A percentile compares a stretch with the other conserved stretches of the same genome.
Evolutionary conservation across 2,797 vertebrate genomes (phyloP).

Genomic region (Pitangus sulphuratus): DNA sequence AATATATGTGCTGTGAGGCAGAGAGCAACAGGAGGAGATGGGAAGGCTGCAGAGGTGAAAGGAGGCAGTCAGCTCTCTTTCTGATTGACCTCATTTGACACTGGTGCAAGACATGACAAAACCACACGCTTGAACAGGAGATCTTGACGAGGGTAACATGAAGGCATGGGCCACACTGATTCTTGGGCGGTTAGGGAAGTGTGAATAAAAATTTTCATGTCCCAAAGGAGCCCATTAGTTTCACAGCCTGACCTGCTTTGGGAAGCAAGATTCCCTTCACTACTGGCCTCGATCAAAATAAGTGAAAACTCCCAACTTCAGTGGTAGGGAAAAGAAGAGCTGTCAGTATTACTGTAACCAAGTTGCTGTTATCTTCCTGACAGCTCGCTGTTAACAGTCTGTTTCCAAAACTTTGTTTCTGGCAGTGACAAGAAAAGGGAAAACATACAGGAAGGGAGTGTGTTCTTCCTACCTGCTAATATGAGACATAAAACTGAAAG

Average conservation of each 20-base stretch:
- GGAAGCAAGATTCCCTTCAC: neutral
- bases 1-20: neutral
- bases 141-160: neutral
- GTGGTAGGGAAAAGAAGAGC: slow-evolving; percentile 3
- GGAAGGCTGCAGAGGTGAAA: neutral
- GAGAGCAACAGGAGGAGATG: neutral
- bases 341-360: slow-evolving; percentile 12
- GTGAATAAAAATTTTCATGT: neutral
- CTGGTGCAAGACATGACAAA: neutral
- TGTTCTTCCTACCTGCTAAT: neutral
- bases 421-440: neutral
- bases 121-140: neutral
- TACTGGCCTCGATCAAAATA: slow-evolving; percentile 45
- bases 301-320: slow-evolving; percentile 17
- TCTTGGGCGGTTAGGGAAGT: neutral
- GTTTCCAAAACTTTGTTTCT: slow-evolving; percentile 31
- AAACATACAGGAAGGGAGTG: neutral
- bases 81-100: slow-evolving; percentile 10
- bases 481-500: neutral
- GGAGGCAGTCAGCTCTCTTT: neutral
- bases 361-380: neutral
- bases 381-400: slow-evolving; percentile 16
- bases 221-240: slow-evolving; percentile 60
- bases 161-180: neutral
- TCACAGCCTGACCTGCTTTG: slow-evolving; percentile 48